These are phyloP conservation scores for Drosophila suboccidentalis DNA, from an alignment of 2,888 invertebrate genomes.

Conservation along the genomic window DNA sequence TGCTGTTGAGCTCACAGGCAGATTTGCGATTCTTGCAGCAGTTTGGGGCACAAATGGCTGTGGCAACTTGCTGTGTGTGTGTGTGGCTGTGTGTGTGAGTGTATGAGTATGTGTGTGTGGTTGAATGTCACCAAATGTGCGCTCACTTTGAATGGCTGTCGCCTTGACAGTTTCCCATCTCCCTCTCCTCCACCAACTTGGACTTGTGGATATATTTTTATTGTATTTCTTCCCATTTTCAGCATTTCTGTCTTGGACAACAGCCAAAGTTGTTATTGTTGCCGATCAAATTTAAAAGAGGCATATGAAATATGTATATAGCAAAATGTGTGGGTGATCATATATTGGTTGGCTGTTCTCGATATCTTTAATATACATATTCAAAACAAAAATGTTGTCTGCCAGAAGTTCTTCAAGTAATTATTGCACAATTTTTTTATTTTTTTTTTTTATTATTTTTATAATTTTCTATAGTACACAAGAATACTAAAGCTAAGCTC, in stretches of 20 bases:
- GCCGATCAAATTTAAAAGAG: neutral
- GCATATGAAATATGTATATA: neutral
- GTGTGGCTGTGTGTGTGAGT: slow-evolving; percentile 14
- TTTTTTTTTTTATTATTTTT: no score
- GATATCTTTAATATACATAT: no score
- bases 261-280: slow-evolving; percentile 24
- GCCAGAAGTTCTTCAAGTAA: no score
- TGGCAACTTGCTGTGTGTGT: slow-evolving; percentile 13
- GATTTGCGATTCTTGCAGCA: slow-evolving; percentile 22
- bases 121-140: slow-evolving; percentile 45
- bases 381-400: no score
- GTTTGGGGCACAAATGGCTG: slow-evolving; percentile 10
- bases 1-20: slow-evolving; percentile 60
- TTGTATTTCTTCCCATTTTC: slow-evolving; percentile 17
- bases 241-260: slow-evolving; percentile 5
- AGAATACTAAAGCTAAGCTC: no score
- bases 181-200: neutral
- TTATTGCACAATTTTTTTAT: no score
- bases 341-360: neutral
- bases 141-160: slow-evolving; percentile 49
- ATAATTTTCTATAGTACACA: no score
- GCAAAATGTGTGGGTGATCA: neutral
- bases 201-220: slow-evolving; percentile 10
- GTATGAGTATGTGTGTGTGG: slow-evolving; percentile 29
- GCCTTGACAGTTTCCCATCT: slow-evolving; percentile 38